A percentile compares a stretch with the other conserved stretches of the same genome.
Conservation (phyloP, 2,797 vertebrate genomes). For the Bradypus variegatus region DNA sequence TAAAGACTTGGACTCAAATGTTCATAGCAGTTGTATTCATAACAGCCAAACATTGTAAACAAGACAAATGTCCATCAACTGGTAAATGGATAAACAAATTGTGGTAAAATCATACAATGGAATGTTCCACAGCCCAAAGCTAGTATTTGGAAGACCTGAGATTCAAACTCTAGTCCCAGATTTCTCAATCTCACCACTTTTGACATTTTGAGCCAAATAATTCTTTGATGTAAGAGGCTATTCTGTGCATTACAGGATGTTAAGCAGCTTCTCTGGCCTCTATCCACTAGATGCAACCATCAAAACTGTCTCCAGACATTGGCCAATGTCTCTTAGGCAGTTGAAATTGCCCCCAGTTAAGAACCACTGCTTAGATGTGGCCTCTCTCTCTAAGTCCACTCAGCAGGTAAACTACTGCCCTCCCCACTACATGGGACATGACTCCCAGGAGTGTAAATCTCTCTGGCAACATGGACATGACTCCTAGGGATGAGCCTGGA, state of each 20-base stretch:
- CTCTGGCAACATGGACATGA: too few relatives aligned
- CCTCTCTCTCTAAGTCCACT: too few relatives aligned
- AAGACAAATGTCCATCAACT: neutral
- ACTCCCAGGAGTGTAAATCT: too few relatives aligned
- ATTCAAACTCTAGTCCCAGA: neutral
- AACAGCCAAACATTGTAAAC: neutral
- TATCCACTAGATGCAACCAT: neutral
- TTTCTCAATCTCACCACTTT: neutral
- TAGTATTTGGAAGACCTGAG: neutral
- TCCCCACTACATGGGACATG: too few relatives aligned
- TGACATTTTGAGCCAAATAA: neutral
- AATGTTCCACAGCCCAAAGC: neutral
- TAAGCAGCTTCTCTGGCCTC: neutral
- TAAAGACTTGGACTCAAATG: neutral
- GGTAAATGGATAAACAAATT: neutral
- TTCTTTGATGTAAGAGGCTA: neutral
- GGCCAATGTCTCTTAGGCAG: neutral
- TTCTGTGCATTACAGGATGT: neutral
- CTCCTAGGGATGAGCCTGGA: too few relatives aligned
- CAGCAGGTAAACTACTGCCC: too few relatives aligned
- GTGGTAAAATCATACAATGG: neutral
- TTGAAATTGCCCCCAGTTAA: neutral
- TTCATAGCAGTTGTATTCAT: neutral
- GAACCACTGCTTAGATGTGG: neutral
- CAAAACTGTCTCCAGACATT: neutral